A percentile compares a stretch with the other conserved stretches of the same genome.
These are phyloP conservation scores for Ceratitis capitata DNA, from an alignment of 1,140 invertebrate genomes.

Conservation along the genomic window DNA sequence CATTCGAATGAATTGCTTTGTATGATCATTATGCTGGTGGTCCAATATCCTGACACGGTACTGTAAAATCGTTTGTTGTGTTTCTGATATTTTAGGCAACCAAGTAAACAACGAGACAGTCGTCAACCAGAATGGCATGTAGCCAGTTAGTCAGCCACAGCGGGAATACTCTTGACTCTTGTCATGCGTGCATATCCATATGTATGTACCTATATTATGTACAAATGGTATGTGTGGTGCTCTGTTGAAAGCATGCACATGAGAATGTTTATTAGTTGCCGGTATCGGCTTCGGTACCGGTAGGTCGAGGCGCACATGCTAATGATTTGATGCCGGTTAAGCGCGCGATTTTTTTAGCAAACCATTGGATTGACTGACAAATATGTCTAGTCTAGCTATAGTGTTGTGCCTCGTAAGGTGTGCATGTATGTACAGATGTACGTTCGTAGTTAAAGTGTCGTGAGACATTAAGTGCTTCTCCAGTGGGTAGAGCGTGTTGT, in stretches of 20 bases:
- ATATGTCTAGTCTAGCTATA: background rate
- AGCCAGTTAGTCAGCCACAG: background rate
- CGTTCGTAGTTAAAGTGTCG: too few species aligned
- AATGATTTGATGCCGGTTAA: slow-evolving; percentile 20
- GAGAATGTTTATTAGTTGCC: slow-evolving; percentile 1
- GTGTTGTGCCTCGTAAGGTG: background rate
- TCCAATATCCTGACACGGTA: background rate
- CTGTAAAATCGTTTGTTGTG: background rate
- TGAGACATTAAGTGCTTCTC: too few species aligned
- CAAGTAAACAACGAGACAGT: slow-evolving; percentile 33
- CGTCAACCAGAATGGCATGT: background rate
- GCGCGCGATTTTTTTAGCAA: background rate
- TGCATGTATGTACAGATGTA: background rate
- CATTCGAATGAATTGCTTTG: background rate
- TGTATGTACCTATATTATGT: background rate
- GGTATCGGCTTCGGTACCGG: slow-evolving; percentile 1
- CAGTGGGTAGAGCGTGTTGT: too few species aligned
- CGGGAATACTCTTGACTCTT: background rate
- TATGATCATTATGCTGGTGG: background rate
- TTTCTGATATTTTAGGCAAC: slow-evolving; percentile 19
- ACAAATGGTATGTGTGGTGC: background rate
- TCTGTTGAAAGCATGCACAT: background rate
- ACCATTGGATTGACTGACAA: background rate
- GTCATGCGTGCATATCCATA: background rate
- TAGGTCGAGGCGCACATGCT: background rate